phyloP scores from a whole-genome alignment of 2,113 vertebrate genomes.

The Hyla sarda region DNA sequence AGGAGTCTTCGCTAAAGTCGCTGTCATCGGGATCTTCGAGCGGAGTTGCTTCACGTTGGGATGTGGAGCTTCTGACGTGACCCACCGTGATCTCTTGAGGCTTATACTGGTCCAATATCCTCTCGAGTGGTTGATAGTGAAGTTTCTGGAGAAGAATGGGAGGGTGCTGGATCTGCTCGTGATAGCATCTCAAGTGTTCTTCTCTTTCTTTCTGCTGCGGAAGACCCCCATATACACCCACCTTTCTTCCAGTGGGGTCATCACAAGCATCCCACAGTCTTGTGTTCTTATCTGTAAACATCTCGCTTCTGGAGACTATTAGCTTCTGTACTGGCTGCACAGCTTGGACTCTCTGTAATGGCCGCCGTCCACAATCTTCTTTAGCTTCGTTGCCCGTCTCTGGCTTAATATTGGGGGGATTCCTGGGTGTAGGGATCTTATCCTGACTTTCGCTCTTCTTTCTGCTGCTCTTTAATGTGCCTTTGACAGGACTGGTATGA shows the following conservation, averaged over 20 bases:
- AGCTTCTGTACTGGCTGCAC: slow-evolving; percentile 76
- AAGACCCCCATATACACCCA: slow-evolving; percentile 54
- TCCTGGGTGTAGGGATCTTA: slow-evolving; percentile 57
- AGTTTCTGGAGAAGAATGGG: slow-evolving; percentile 75
- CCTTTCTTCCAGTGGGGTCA: accelerated
- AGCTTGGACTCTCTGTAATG: slow-evolving; percentile 66
- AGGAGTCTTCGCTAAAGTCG: slow-evolving; percentile 81
- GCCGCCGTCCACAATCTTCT: slow-evolving; percentile 57
- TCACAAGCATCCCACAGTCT: neutral
- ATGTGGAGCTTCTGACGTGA: slow-evolving; percentile 36
- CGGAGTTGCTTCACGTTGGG: slow-evolving; percentile 62
- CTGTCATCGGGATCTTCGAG: slow-evolving; percentile 77
- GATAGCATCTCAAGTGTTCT: slow-evolving; percentile 82
- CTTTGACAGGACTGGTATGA: slow-evolving; percentile 69
- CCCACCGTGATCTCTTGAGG: slow-evolving; percentile 63
- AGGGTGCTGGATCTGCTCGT: slow-evolving; percentile 87
- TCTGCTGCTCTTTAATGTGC: slow-evolving; percentile 55
- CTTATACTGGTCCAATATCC: slow-evolving; percentile 68
- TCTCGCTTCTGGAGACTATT: slow-evolving; percentile 62
- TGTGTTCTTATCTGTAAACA: slow-evolving; percentile 53
- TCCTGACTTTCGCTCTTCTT: slow-evolving; percentile 59
- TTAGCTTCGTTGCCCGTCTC: slow-evolving; percentile 38
- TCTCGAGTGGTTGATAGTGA: slow-evolving; percentile 70
- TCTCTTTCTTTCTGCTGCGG: slow-evolving; percentile 76
- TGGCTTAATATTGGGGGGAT: slow-evolving; percentile 44